Evolutionary conservation across 2,797 vertebrate species (phyloP).

Genomic region (Hephaestus fuliginosus): DNA sequence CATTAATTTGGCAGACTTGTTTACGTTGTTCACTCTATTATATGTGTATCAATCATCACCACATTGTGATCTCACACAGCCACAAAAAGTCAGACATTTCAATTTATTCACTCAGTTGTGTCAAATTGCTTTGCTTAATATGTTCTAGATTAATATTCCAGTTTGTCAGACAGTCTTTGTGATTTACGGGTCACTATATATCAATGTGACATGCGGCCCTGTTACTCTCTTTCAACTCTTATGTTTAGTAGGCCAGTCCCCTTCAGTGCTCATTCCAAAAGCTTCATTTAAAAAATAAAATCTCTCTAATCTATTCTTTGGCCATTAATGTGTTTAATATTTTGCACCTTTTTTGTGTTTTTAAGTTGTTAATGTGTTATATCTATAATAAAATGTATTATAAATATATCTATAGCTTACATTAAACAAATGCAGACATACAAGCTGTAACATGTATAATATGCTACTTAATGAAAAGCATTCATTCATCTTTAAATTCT

Average conservation of each 20-base stretch:
- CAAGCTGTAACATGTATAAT: slow-evolving; percentile 27
- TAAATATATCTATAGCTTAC: neutral
- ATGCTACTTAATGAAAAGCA: slow-evolving; percentile 16
- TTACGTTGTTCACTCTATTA: slow-evolving; percentile 12
- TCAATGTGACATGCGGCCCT: slow-evolving; percentile 19
- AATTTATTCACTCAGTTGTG: slow-evolving; percentile 29
- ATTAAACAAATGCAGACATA: slow-evolving; percentile 10
- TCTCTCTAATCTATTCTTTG: neutral
- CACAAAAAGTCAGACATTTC: slow-evolving; percentile 35
- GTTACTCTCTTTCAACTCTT: slow-evolving; percentile 2
- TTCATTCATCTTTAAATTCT: slow-evolving; percentile 24
- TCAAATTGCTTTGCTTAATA: slow-evolving; percentile 25
- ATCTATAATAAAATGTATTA: neutral
- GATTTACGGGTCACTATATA: slow-evolving; percentile 38
- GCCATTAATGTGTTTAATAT: slow-evolving; percentile 11
- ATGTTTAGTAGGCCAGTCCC: slow-evolving; percentile 19
- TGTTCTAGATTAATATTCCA: slow-evolving; percentile 34
- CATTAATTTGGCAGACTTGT: slow-evolving; percentile 55
- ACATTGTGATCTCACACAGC: slow-evolving; percentile 21
- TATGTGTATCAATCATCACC: slow-evolving; percentile 26
- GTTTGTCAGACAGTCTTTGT: slow-evolving; percentile 42
- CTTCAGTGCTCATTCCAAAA: neutral
- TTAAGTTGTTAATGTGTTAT: slow-evolving; percentile 10
- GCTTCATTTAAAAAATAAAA: neutral
- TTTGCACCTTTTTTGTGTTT: slow-evolving; percentile 16